Conservation (phyloP, 1,140 invertebrate genomes). For the Trichoplusia ni region DNA sequence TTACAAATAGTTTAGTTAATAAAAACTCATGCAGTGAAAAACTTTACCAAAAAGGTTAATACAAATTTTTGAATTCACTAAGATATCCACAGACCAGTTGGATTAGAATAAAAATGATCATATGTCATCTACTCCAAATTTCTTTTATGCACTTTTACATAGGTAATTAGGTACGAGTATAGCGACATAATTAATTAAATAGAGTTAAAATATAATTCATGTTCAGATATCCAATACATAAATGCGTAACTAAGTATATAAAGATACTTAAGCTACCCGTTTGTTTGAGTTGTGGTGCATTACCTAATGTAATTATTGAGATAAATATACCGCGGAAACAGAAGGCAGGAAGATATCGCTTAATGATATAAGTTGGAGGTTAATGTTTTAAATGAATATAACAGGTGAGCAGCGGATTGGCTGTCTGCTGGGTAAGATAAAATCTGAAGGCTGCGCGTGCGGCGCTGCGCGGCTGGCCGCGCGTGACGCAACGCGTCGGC, state of each 20-base stretch:
- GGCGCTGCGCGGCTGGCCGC: constrained; percentile 35
- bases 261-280: not conserved
- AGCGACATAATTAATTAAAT: no score
- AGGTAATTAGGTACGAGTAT: not conserved
- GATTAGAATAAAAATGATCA: no score
- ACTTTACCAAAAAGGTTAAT: no score
- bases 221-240: not conserved
- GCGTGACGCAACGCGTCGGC: constrained; percentile 37
- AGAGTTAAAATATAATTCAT: no score
- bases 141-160: no score
- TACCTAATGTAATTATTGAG: constrained; percentile 21
- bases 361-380: constrained; percentile 56
- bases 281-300: not conserved
- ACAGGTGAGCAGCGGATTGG: constrained; percentile 58
- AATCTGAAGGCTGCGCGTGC: constrained; percentile 66
- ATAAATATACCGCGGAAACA: constrained; percentile 47
- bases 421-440: constrained; percentile 50
- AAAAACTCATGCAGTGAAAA: no score
- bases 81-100: no score
- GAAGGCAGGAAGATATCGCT: constrained; percentile 52
- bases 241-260: not conserved
- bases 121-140: no score
- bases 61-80: no score
- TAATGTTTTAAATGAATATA: constrained; percentile 61
- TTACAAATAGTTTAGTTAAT: no score